phyloP scores from a whole-genome alignment of 2,888 invertebrate species.

The Tethea ocularis region DNA sequence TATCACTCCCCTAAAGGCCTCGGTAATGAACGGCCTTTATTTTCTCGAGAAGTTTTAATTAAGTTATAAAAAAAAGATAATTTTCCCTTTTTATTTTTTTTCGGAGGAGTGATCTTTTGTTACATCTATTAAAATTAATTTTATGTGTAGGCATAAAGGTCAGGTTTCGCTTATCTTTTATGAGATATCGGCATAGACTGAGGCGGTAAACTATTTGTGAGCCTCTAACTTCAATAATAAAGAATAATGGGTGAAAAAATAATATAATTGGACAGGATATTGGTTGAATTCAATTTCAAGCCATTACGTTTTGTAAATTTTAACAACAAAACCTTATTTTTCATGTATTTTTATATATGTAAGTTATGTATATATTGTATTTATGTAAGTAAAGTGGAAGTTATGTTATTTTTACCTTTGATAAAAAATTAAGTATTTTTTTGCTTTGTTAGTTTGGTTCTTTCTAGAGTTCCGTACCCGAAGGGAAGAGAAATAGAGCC shows the following conservation, averaged over 20 bases:
- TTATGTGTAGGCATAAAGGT: constrained; percentile 30
- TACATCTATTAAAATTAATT: constrained; percentile 35
- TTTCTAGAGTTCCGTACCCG: no score
- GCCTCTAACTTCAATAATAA: not conserved
- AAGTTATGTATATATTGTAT: no score
- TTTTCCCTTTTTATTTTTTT: constrained; percentile 27
- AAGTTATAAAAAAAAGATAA: constrained; percentile 42
- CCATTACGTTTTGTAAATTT: no score
- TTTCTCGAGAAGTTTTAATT: constrained; percentile 43
- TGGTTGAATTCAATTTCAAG: no score
- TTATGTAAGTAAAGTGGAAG: no score
- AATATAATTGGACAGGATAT: not conserved
- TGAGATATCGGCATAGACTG: not conserved
- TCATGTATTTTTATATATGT: no score
- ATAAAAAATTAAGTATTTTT: no score
- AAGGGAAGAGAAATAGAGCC: no score
- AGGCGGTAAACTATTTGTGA: constrained; percentile 1
- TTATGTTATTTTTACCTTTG: no score
- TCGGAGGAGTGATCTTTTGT: constrained; percentile 26
- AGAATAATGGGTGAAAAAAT: not conserved
- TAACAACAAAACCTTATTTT: no score
- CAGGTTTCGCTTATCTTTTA: constrained; percentile 5
- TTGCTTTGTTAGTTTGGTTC: no score
- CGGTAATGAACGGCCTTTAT: constrained; percentile 37
- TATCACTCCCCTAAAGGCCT: constrained; percentile 18